phyloP scores from a whole-genome alignment of 2,888 invertebrate genomes.

The Andricus curvator region DNA sequence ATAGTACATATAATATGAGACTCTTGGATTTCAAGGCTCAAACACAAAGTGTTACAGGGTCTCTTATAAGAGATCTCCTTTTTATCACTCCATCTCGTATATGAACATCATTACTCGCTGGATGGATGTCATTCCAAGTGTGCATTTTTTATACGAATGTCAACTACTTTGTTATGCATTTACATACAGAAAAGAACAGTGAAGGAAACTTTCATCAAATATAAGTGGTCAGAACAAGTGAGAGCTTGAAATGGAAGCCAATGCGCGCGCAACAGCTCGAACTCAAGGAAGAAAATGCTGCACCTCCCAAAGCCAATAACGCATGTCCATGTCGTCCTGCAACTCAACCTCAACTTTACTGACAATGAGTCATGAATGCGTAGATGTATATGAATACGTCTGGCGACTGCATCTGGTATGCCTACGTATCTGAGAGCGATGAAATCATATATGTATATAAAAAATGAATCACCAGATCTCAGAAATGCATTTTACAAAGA shows the following conservation, averaged over 20 bases:
- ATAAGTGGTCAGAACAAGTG: slow-evolving; percentile 27
- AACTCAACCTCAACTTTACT: slow-evolving; percentile 28
- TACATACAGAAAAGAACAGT: slow-evolving; percentile 7
- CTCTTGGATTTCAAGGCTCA: slow-evolving; percentile 37
- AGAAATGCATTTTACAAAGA: neutral
- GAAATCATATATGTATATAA: neutral
- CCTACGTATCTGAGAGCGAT: slow-evolving; percentile 3
- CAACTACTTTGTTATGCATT: neutral
- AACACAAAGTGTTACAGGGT: slow-evolving; percentile 39
- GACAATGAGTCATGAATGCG: slow-evolving; percentile 40
- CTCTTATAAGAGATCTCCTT: slow-evolving; percentile 18
- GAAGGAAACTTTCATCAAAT: slow-evolving; percentile 26
- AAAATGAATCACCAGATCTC: neutral
- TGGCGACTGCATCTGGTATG: slow-evolving; percentile 22
- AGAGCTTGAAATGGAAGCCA: slow-evolving; percentile 40
- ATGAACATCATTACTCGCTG: slow-evolving; percentile 14
- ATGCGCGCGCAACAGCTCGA: slow-evolving; percentile 37
- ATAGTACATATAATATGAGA: slow-evolving; percentile 10
- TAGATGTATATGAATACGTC: slow-evolving; percentile 6
- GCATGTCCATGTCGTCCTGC: slow-evolving; percentile 39
- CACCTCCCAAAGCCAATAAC: slow-evolving; percentile 40
- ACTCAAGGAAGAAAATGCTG: slow-evolving; percentile 40
- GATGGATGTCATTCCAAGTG: neutral
- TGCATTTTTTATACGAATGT: neutral
- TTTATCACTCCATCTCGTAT: neutral